phyloP scores from a whole-genome alignment of 2,888 invertebrate species.

The Eupeodes luniger region DNA sequence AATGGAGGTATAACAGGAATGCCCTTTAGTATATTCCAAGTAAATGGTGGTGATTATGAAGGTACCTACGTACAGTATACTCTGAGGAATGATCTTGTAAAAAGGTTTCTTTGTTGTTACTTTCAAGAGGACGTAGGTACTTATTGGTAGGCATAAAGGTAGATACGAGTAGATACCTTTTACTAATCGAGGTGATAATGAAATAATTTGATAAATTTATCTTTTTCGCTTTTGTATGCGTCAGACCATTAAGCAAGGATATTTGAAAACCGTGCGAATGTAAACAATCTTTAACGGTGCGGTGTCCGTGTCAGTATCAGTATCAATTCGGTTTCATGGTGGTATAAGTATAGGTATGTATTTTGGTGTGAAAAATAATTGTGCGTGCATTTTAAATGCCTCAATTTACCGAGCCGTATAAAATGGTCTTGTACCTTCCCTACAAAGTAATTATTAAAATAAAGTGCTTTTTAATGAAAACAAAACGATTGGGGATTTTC shows the following conservation, averaged over 20 bases:
- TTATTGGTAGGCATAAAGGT: neutral
- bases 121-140: neutral
- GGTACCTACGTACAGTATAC: neutral
- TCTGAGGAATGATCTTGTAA: constrained; percentile 33
- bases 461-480: constrained; percentile 28
- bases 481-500: constrained; percentile 2
- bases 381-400: constrained; percentile 36
- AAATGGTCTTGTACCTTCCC: neutral
- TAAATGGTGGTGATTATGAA: constrained; percentile 52
- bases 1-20: constrained; percentile 20
- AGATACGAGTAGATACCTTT: neutral
- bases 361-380: constrained; percentile 25
- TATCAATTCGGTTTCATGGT: too few relatives aligned
- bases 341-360: neutral
- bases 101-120: neutral
- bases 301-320: too few relatives aligned
- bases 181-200: constrained; percentile 57
- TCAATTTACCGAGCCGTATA: neutral
- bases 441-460: constrained; percentile 5
- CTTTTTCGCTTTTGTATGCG: constrained; percentile 1
- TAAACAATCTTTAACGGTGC: constrained; percentile 14
- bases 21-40: constrained; percentile 34
- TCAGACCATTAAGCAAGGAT: constrained; percentile 11
- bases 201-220: constrained; percentile 48
- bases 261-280: constrained; percentile 3